Evolutionary conservation across 1,140 invertebrate genomes (phyloP).

Genomic region (Leptopilina boulardi): DNA sequence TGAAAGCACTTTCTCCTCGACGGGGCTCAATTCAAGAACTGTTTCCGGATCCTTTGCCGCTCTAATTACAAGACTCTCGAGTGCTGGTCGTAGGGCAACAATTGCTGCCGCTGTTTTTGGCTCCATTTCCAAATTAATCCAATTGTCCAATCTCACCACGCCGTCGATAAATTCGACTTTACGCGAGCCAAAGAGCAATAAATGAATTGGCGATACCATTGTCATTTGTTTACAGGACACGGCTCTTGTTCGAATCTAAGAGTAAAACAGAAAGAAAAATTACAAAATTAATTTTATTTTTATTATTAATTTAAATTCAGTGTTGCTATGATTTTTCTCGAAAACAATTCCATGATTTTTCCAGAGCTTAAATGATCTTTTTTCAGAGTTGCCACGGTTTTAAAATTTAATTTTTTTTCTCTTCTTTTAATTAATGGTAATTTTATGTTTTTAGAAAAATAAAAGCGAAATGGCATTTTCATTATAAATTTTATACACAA

Average conservation of each 20-base stretch:
- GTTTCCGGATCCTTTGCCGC: constrained; percentile 84
- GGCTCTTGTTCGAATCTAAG: constrained; percentile 91
- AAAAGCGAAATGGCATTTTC: neutral
- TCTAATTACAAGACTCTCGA: constrained; percentile 90
- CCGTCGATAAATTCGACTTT: constrained; percentile 88
- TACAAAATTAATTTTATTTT: neutral
- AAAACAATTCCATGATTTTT: too few relatives aligned
- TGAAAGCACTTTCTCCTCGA: constrained; percentile 79
- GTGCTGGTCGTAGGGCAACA: constrained; percentile 88
- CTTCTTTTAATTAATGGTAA: too few relatives aligned
- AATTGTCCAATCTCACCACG: constrained; percentile 89
- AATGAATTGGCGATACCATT: constrained; percentile 96
- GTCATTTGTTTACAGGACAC: constrained; percentile 99
- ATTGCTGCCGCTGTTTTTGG: constrained; percentile 86
- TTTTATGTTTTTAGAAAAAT: too few relatives aligned
- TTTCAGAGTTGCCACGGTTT: too few relatives aligned
- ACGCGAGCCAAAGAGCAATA: constrained; percentile 93
- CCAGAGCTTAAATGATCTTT: too few relatives aligned
- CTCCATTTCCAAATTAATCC: constrained; percentile 94
- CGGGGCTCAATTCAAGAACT: constrained; percentile 76
- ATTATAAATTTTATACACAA: too few relatives aligned
- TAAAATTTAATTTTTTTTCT: too few relatives aligned
- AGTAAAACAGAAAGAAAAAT: constrained; percentile 34
- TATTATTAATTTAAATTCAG: too few relatives aligned
- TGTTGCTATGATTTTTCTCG: too few relatives aligned